Evolutionary conservation across 2,113 vertebrate species (phyloP).

Genomic region (Gopherus evgoodei): DNA sequence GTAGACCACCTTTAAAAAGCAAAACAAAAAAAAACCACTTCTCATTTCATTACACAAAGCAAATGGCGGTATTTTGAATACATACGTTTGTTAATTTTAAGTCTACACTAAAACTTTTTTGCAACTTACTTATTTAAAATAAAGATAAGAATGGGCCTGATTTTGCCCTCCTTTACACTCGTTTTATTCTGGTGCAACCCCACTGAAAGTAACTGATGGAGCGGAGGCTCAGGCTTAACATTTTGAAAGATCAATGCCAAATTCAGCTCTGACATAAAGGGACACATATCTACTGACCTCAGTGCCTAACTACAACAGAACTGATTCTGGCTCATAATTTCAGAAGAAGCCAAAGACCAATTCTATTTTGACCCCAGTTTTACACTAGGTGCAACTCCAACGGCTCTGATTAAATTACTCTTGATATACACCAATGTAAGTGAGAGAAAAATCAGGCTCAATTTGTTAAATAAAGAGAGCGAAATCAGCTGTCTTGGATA

Average conservation of each 20-base stretch:
- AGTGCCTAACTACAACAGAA: background rate
- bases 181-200: background rate
- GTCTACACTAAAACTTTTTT: background rate
- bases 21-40: background rate
- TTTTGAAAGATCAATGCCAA: background rate
- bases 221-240: background rate
- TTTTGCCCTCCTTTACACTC: background rate
- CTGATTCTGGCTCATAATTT: background rate
- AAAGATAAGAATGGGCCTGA: background rate
- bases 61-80: background rate
- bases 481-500: background rate
- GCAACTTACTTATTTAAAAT: background rate
- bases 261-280: background rate
- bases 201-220: background rate
- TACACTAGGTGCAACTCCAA: background rate
- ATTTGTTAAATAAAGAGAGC: background rate
- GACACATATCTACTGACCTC: background rate
- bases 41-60: background rate
- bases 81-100: background rate
- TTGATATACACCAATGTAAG: background rate
- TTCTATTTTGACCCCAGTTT: background rate
- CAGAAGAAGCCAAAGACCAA: background rate
- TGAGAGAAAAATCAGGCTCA: background rate
- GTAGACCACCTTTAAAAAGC: slow-evolving; percentile 77
- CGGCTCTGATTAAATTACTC: background rate